These are phyloP conservation scores for Malurus melanocephalus DNA, from an alignment of 2,113 vertebrate species.

Conservation along the genomic window DNA sequence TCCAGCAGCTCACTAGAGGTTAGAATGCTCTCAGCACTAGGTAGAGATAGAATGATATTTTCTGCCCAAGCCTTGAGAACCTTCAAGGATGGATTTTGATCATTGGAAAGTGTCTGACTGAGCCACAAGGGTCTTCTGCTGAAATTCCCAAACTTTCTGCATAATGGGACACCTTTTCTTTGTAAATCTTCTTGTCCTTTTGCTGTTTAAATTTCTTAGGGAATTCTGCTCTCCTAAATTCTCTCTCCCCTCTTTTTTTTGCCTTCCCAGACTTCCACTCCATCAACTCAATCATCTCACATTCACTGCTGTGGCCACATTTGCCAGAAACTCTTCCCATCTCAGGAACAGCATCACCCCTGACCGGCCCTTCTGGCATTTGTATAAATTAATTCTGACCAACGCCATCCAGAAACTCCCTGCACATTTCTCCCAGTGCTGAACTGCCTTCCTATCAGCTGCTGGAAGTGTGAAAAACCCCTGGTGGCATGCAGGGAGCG, in stretches of 20 bases:
- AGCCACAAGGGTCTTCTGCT: background rate
- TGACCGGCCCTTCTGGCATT: background rate
- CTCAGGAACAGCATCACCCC: background rate
- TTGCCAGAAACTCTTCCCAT: background rate
- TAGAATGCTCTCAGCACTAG: background rate
- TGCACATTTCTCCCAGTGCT: accelerated
- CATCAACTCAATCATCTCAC: background rate
- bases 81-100: background rate
- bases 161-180: background rate
- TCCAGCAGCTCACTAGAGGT: background rate
- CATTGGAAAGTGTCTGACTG: background rate
- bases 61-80: background rate
- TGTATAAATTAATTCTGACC: background rate
- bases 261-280: background rate
- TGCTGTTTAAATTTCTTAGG: background rate
- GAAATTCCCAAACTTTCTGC: background rate
- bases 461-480: background rate
- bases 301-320: background rate
- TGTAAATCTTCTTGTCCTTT: background rate
- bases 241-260: background rate
- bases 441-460: background rate
- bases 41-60: background rate
- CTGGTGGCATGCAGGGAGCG: background rate
- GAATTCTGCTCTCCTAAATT: background rate
- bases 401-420: background rate